phyloP scores from a whole-genome alignment of 2,113 vertebrate genomes.

The Conger conger region DNA sequence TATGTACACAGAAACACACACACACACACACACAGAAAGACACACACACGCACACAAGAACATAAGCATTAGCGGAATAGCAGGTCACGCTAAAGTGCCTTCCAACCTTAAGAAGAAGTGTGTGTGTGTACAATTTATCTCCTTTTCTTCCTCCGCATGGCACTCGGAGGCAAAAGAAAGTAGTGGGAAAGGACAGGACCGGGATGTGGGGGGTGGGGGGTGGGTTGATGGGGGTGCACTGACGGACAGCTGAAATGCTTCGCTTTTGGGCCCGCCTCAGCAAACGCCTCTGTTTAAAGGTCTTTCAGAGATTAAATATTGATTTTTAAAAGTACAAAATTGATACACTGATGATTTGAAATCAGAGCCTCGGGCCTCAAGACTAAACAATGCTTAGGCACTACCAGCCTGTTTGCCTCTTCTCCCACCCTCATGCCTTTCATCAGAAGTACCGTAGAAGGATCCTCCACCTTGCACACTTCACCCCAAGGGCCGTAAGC shows the following conservation, averaged over 20 bases:
- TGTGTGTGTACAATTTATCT: neutral
- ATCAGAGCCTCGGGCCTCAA: conserved; percentile 39
- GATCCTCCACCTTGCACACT: conserved; percentile 6
- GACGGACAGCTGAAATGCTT: conserved; percentile 41
- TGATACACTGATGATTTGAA: conserved; percentile 49
- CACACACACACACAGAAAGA: neutral
- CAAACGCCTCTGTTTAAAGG: conserved; percentile 36
- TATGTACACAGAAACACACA: neutral
- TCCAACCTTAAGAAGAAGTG: conserved; percentile 47
- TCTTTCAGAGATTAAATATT: conserved; percentile 54
- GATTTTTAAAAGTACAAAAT: conserved; percentile 45
- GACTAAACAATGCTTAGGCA: conserved; percentile 32
- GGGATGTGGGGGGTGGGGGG: conserved; percentile 22
- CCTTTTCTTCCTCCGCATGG: conserved; percentile 46
- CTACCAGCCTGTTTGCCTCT: neutral
- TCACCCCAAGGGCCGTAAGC: neutral
- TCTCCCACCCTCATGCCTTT: neutral
- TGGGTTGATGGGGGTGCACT: conserved; percentile 9
- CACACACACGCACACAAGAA: neutral
- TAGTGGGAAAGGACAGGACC: conserved; percentile 43
- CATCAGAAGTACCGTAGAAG: conserved; percentile 22
- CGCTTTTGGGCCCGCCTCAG: conserved; percentile 36
- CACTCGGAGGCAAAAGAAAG: conserved; percentile 48
- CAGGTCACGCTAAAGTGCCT: conserved; percentile 53
- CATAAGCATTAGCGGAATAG: conserved; percentile 59